Conservation (phyloP, 2,113 vertebrate species). For the Catagonus wagneri region DNA sequence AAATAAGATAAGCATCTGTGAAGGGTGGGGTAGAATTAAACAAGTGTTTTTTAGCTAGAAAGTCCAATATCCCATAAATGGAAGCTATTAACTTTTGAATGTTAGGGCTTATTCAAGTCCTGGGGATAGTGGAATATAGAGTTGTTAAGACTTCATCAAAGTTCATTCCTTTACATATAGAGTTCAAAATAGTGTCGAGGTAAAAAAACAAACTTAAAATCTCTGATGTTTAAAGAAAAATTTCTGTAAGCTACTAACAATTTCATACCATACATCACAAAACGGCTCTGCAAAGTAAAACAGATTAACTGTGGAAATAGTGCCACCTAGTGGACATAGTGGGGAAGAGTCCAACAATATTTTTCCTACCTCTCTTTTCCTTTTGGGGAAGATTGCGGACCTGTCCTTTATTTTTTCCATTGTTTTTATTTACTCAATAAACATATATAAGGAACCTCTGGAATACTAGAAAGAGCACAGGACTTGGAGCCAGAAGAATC, state of each 20-base stretch:
- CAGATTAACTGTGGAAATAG: neutral
- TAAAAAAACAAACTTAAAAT: conserved; percentile 35
- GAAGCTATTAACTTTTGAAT: neutral
- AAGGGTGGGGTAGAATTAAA: neutral
- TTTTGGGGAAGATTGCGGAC: neutral
- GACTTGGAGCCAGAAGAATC: neutral
- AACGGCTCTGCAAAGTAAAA: neutral
- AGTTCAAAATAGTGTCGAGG: neutral
- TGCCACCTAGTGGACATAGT: conserved; percentile 53
- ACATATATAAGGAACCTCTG: neutral
- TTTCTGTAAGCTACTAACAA: neutral
- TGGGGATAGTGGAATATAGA: neutral
- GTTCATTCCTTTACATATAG: neutral
- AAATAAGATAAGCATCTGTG: conserved; percentile 44
- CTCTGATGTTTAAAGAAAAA: conserved; percentile 28
- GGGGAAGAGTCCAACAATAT: neutral
- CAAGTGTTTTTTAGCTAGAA: neutral
- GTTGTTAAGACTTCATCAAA: neutral
- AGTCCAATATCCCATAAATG: neutral
- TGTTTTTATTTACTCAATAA: neutral
- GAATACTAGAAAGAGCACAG: neutral
- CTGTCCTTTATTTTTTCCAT: neutral
- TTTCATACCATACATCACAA: neutral
- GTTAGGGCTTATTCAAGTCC: neutral
- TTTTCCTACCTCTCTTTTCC: neutral